These are phyloP conservation scores for Cinclus cinclus DNA, from an alignment of 2,113 vertebrate genomes.

Conservation along the genomic window DNA sequence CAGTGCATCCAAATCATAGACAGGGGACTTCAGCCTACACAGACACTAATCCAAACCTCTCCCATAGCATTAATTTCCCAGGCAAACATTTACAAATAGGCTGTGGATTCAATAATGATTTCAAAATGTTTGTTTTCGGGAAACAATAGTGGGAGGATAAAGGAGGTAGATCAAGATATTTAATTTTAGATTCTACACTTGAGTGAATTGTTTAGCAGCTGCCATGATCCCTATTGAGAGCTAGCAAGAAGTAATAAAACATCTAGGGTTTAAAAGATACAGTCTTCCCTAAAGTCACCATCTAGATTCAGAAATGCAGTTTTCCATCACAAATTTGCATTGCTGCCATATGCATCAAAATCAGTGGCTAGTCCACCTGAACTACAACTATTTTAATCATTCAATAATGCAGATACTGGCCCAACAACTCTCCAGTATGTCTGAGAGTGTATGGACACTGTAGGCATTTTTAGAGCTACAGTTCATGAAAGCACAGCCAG, in stretches of 20 bases:
- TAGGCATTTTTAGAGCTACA: background rate
- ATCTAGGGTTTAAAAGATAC: background rate
- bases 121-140: background rate
- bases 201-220: background rate
- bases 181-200: background rate
- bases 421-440: background rate
- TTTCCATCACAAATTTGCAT: background rate
- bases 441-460: background rate
- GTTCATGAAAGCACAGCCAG: background rate
- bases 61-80: background rate
- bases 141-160: background rate
- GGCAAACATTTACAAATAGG: background rate
- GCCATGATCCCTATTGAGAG: background rate
- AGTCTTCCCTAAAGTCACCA: background rate
- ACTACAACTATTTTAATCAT: background rate
- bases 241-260: background rate
- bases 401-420: background rate
- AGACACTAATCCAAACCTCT: background rate
- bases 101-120: background rate
- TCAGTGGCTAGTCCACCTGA: background rate
- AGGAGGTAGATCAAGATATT: background rate
- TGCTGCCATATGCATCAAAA: background rate
- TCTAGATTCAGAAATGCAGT: background rate
- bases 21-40: background rate
- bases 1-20: background rate